A percentile compares a stretch with the other conserved stretches of the same genome.
phyloP scores from a whole-genome alignment of 2,888 invertebrate genomes.

The Nomada fabriciana region DNA sequence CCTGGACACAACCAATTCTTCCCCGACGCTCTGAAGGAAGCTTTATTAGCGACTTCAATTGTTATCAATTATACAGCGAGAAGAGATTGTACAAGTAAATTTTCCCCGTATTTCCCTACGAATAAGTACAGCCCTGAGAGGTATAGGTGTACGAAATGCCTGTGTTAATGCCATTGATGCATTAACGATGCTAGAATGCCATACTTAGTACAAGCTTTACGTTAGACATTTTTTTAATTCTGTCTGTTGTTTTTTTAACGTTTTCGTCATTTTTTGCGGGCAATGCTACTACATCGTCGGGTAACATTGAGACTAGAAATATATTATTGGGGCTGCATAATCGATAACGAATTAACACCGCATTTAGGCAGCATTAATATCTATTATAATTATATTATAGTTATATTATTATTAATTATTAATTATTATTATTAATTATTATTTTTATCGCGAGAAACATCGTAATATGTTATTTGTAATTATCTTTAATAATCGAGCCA shows the following conservation, averaged over 20 bases:
- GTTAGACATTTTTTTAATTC: conserved; percentile 16
- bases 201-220: conserved; percentile 49
- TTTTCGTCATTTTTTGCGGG: conserved; percentile 49
- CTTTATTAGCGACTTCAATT: background rate
- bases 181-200: conserved; percentile 45
- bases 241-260: background rate
- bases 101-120: conserved; percentile 5
- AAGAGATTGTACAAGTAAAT: conserved; percentile 11
- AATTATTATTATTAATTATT: conserved; percentile 74
- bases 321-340: conserved; percentile 69
- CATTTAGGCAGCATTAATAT: conserved; percentile 80
- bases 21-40: background rate
- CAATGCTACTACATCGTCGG: conserved; percentile 52
- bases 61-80: conserved; percentile 6
- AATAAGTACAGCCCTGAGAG: conserved; percentile 3
- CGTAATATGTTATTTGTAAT: conserved; percentile 69
- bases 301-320: conserved; percentile 58
- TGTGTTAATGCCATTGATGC: conserved; percentile 25
- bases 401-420: conserved; percentile 72
- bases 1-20: background rate
- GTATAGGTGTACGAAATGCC: background rate
- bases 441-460: conserved; percentile 75
- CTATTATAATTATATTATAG: conserved; percentile 76
- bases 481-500: conserved; percentile 72
- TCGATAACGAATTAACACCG: conserved; percentile 75